phyloP scores from a whole-genome alignment of 1,140 invertebrate genomes.

The Asobara japonica region DNA sequence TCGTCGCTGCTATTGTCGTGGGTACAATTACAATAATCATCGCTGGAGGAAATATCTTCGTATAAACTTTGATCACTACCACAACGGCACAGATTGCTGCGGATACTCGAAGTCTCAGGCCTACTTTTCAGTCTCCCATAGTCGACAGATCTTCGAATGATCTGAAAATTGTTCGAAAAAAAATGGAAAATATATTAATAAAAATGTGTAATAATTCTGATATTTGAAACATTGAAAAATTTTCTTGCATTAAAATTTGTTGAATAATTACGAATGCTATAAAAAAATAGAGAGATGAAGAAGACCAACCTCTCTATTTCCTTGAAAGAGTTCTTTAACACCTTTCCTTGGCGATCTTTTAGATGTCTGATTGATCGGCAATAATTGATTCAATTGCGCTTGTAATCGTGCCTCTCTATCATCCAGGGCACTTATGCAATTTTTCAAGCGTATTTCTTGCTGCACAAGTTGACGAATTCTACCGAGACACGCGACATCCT shows the following conservation, averaged over 20 bases:
- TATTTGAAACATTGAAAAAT: too few relatives aligned
- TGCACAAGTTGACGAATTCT: constrained; percentile 53
- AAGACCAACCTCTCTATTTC: not conserved
- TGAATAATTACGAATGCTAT: too few relatives aligned
- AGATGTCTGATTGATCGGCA: constrained; percentile 31
- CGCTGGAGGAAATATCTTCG: constrained; percentile 26
- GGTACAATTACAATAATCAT: not conserved
- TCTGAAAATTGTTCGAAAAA: not conserved
- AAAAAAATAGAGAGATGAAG: too few relatives aligned
- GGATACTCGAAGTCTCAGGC: not conserved
- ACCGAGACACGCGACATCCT: constrained; percentile 50
- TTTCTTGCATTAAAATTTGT: too few relatives aligned
- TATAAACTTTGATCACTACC: not conserved
- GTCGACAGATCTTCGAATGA: too few relatives aligned
- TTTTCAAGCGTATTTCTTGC: constrained; percentile 50
- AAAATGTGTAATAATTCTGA: not conserved
- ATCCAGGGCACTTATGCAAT: constrained; percentile 51
- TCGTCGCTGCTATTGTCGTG: constrained; percentile 39
- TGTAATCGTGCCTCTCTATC: constrained; percentile 45
- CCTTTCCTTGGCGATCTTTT: constrained; percentile 20
- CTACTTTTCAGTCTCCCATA: too few relatives aligned
- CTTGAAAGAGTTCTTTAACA: not conserved
- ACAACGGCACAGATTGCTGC: not conserved
- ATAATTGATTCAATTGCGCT: constrained; percentile 49
- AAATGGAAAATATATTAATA: not conserved